Base-by-base conservation (phyloP, 2,797 vertebrate genomes). In the Tachyglossus aculeatus region DNA sequence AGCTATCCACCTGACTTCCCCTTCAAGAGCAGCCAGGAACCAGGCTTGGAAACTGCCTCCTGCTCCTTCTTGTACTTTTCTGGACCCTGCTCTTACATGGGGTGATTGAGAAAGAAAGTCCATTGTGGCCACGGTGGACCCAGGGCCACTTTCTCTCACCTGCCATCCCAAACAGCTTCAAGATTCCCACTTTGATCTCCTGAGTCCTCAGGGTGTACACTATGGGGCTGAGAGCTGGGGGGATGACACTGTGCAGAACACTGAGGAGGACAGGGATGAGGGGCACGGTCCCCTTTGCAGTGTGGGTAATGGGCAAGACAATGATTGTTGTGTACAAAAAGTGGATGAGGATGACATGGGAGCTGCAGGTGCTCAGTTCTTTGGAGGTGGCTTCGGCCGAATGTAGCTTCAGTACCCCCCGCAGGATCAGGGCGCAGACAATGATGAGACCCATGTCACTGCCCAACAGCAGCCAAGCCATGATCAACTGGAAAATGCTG, bases 191-290 rank as follows among this genome's bases (percentile, higher is more conserved):
- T 43, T 68, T 79, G 32, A 88, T 87, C 77, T 88, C 85, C 34
- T 81, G 80, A 67, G 83, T 87, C 45, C 80, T 61, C 21, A 82
- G 38, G 15, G 83, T 82, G 71, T 88, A 88, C 56, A 88, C 70
- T 15, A 86, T 39, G 31, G 87, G 83, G 32, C 88, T 87, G 41
- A 82, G 71, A 52, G 81, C 78, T 40, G 81, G 80, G 18, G 83
- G 74, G 14, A 88, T 68, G 33, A 84, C 62, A 12, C 82, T 21
- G 27, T 86, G 80, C 44, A 87, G 52, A 31, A 83, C 60, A 41
- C 80, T 74, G 4, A 88, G n/a, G n/a, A 90, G 13, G 7, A 76
- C 59, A 11, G 68, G 53, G 4, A 70, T 21, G 2, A 55, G 45
- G 2, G 27, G 53, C 2, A 61, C 60, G 5, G 69, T 24, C 39